Conservation (phyloP, 2,888 invertebrate genomes). For the Adela reaumurella region DNA sequence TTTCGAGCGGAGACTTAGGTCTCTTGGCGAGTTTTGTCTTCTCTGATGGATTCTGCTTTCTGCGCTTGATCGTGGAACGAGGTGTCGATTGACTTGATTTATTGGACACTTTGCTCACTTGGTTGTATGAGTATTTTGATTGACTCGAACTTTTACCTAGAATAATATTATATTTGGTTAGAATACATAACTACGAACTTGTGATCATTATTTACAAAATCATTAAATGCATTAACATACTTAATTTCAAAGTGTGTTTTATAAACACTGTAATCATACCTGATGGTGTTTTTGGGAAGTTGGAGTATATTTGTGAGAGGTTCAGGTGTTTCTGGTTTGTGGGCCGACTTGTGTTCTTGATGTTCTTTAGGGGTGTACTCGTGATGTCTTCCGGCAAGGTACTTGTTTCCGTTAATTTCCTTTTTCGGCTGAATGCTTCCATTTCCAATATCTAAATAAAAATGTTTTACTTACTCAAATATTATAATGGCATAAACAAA, state of each 20-base stretch:
- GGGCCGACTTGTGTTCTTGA: constrained; percentile 40
- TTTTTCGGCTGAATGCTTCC: constrained; percentile 39
- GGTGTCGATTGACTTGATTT: constrained; percentile 33
- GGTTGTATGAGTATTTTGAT: constrained; percentile 50
- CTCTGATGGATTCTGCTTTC: constrained; percentile 8
- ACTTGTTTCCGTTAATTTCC: constrained; percentile 36
- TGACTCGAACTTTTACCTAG: constrained; percentile 47
- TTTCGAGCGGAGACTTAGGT: constrained; percentile 11
- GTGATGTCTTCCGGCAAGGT: constrained; percentile 26
- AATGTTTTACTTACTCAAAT: background rate
- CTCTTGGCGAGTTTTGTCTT: background rate
- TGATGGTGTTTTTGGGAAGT: constrained; percentile 42
- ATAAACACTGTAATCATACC: constrained; percentile 28
- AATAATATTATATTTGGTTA: constrained; percentile 4
- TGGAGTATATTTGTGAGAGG: constrained; percentile 47
- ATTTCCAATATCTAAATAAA: constrained; percentile 38
- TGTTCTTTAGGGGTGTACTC: constrained; percentile 34
- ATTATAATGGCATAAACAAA: background rate
- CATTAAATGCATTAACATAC: too few species aligned
- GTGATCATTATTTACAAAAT: too few species aligned
- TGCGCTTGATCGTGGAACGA: constrained; percentile 10
- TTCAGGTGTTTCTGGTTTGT: constrained; percentile 48
- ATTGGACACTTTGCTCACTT: constrained; percentile 52
- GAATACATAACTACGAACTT: too few species aligned
- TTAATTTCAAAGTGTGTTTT: too few species aligned